phyloP scores from a whole-genome alignment of 2,888 invertebrate genomes.

The Rhogogaster chlorosoma region DNA sequence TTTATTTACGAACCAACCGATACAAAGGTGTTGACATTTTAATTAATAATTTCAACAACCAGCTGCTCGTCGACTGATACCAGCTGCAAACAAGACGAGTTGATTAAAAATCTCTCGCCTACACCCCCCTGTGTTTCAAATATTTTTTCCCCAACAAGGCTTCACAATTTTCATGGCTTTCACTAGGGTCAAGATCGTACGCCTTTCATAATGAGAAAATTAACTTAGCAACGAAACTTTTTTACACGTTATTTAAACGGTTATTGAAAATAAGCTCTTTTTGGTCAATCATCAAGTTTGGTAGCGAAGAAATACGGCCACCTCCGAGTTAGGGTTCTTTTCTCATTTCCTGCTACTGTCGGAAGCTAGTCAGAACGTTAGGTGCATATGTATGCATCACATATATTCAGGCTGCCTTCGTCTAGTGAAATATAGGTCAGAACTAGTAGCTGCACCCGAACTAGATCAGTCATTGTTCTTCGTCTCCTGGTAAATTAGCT shows the following conservation, averaged over 20 bases:
- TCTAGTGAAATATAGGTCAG: conserved; percentile 27
- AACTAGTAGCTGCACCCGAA: background rate
- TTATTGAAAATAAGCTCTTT: no score
- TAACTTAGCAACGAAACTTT: background rate
- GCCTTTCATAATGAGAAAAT: background rate
- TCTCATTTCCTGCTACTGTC: background rate
- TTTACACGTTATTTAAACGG: no score
- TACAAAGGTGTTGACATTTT: conserved; percentile 21
- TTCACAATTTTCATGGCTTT: background rate
- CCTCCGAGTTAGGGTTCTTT: background rate
- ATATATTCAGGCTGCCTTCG: background rate
- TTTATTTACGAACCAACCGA: conserved; percentile 23
- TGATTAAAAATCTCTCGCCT: background rate
- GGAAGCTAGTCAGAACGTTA: background rate
- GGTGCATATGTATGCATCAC: background rate
- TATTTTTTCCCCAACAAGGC: background rate
- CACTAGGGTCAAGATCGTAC: background rate
- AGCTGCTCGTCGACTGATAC: conserved; percentile 25
- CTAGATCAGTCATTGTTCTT: conserved; percentile 29
- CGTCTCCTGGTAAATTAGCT: conserved; percentile 21
- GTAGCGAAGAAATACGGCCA: background rate
- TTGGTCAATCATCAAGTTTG: no score
- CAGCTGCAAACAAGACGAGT: conserved; percentile 23
- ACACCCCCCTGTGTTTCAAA: background rate
- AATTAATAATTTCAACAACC: conserved; percentile 20